Evolutionary conservation across 2,113 vertebrate genomes (phyloP).

Genomic region (Actenoides hombroni): DNA sequence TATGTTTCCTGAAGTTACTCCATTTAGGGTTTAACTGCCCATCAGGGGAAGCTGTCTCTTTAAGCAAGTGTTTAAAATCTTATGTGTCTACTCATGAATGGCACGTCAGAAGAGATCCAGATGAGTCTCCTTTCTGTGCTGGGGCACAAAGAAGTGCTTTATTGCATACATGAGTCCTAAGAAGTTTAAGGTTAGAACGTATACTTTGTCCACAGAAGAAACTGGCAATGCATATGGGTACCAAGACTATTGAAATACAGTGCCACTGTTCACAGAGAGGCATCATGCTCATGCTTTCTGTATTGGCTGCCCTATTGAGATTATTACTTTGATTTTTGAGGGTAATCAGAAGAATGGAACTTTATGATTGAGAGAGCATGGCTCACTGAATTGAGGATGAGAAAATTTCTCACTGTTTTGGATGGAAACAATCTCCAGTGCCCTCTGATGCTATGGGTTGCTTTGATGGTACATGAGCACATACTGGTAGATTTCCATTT

Average conservation of each 20-base stretch:
- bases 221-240: fast-evolving
- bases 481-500: neutral
- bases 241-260: fast-evolving
- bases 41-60: neutral
- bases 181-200: neutral
- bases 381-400: neutral
- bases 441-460: neutral
- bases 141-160: neutral
- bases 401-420: neutral
- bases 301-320: neutral
- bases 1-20: neutral
- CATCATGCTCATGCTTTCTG: fast-evolving
- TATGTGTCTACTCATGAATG: neutral
- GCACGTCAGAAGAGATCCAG: neutral
- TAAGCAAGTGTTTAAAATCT: neutral
- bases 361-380: neutral
- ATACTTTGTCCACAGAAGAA: neutral
- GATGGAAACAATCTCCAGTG: neutral
- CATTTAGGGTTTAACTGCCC: neutral
- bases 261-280: neutral
- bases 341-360: neutral
- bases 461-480: neutral
- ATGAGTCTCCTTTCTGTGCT: neutral
- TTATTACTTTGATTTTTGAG: neutral
- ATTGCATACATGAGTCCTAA: neutral